phyloP scores from a whole-genome alignment of 2,113 vertebrate species.

The Orthonyx spaldingii region DNA sequence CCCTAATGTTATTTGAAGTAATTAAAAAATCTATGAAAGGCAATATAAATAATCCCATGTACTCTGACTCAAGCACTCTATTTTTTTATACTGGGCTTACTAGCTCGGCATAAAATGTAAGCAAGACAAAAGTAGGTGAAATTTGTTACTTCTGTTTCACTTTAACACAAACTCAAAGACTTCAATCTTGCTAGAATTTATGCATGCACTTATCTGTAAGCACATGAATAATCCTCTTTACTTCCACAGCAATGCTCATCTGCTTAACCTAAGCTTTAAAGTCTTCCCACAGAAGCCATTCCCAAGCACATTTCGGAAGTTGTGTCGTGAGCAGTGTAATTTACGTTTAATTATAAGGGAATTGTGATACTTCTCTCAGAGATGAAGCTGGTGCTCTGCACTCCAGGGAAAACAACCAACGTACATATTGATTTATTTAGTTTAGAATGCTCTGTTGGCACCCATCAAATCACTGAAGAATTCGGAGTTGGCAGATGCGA shows the following conservation, averaged over 20 bases:
- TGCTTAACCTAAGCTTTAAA: conserved; percentile 31
- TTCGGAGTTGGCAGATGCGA: background rate
- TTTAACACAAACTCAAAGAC: background rate
- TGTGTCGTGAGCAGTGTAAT: background rate
- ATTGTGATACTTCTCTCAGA: background rate
- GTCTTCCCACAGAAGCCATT: background rate
- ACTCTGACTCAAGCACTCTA: background rate
- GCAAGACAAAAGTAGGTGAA: background rate
- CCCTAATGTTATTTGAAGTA: background rate
- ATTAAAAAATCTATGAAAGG: background rate
- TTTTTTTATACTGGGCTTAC: background rate
- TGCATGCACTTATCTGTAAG: background rate
- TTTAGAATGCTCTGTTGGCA: background rate
- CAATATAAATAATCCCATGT: background rate
- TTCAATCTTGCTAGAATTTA: background rate
- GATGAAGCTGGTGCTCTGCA: background rate
- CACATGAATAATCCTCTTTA: conserved; percentile 16
- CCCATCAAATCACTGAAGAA: background rate
- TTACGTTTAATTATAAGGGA: background rate
- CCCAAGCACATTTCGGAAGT: background rate
- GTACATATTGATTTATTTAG: background rate
- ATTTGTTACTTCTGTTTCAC: background rate
- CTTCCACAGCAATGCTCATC: background rate
- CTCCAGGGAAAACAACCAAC: background rate
- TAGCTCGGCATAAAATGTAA: background rate